These are phyloP conservation scores for Bubalus kerabau DNA, from an alignment of 2,113 vertebrate species.

Conservation along the genomic window DNA sequence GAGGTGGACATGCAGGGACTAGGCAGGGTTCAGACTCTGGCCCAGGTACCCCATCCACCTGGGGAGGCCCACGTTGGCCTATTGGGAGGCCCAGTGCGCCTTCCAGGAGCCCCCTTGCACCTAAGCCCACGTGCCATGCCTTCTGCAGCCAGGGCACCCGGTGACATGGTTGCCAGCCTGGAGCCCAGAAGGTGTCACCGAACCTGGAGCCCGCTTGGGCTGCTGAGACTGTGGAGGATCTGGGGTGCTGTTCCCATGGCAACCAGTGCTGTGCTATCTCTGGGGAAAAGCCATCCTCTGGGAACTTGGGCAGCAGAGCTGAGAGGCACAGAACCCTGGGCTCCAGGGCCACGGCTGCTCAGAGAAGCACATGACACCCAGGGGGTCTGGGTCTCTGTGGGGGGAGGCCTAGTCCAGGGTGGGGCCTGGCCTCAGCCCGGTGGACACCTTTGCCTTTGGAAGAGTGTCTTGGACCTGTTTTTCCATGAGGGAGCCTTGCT, in stretches of 20 bases:
- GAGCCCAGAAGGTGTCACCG: not conserved
- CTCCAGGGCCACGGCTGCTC: not conserved
- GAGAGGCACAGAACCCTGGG: not conserved
- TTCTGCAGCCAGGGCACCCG: not conserved
- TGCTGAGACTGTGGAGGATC: conserved; percentile 61
- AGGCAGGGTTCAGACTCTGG: not conserved
- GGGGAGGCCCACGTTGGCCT: rapidly evolving
- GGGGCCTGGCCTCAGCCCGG: not conserved
- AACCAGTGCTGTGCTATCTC: conserved; percentile 63
- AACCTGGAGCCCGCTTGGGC: conserved; percentile 26
- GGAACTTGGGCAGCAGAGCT: conserved; percentile 39
- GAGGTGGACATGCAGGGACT: not conserved
- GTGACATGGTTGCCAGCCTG: not conserved
- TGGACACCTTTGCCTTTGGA: not conserved
- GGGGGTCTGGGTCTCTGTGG: not conserved
- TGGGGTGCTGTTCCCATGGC: conserved; percentile 75
- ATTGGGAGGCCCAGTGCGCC: not conserved
- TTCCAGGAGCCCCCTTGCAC: not conserved
- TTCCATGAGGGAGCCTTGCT: not conserved
- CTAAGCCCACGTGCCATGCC: rapidly evolving
- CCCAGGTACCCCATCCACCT: not conserved
- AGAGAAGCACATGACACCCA: not conserved
- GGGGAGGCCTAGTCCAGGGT: not conserved
- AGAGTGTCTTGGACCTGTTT: not conserved
- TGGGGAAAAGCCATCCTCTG: conserved; percentile 54